phyloP scores from a whole-genome alignment of 2,888 invertebrate genomes.

The Drosophila eohydei region DNA sequence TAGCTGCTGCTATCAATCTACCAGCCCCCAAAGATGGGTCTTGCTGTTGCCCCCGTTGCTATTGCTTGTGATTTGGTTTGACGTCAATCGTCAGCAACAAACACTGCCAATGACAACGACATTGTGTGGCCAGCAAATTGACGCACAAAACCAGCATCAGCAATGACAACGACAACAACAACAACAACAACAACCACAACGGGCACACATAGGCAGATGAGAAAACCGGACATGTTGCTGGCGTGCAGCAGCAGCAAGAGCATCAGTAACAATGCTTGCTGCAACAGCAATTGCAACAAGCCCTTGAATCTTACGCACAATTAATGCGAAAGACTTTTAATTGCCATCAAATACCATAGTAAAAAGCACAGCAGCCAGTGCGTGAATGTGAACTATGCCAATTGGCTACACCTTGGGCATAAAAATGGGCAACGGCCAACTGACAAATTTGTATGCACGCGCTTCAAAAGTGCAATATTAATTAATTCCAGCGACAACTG shows the following conservation, averaged over 20 bases:
- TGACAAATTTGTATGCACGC: constrained; percentile 84
- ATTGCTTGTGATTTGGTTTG: constrained; percentile 57
- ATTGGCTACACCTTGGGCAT: constrained; percentile 79
- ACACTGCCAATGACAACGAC: constrained; percentile 69
- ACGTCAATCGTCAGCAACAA: constrained; percentile 76
- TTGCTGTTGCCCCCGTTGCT: constrained; percentile 38
- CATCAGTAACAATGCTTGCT: neutral
- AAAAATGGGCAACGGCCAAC: constrained; percentile 59
- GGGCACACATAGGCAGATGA: constrained; percentile 15
- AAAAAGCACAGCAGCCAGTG: constrained; percentile 42
- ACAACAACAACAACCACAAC: constrained; percentile 16
- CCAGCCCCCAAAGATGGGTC: constrained; percentile 59
- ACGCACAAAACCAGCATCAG: constrained; percentile 61
- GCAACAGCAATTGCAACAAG: constrained; percentile 21
- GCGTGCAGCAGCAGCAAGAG: constrained; percentile 19
- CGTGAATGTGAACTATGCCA: constrained; percentile 79
- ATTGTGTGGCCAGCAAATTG: constrained; percentile 76
- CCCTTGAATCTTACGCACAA: constrained; percentile 56
- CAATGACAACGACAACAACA: constrained; percentile 43
- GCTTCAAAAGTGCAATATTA: constrained; percentile 81
- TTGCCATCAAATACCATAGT: constrained; percentile 70
- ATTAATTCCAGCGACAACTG: constrained; percentile 80
- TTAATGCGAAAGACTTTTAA: constrained; percentile 76
- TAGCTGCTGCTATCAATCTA: constrained; percentile 57
- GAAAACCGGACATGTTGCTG: constrained; percentile 34